A percentile compares a stretch with the other conserved stretches of the same genome.
Conservation (phyloP, 2,888 invertebrate genomes). For the Sipha maydis region DNA sequence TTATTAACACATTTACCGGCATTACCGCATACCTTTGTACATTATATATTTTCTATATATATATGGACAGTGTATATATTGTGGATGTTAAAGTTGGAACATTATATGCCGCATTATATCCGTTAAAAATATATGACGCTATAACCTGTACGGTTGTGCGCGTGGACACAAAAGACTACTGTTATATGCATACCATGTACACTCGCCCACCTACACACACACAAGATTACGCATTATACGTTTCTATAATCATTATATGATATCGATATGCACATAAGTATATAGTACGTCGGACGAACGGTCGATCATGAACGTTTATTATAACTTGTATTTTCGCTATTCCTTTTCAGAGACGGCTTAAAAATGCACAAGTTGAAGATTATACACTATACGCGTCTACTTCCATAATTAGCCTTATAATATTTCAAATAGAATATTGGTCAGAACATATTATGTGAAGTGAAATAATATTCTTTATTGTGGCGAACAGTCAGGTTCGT, state of each 20-base stretch:
- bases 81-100: background rate
- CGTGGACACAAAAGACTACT: conserved; percentile 6
- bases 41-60: background rate
- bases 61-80: background rate
- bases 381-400: no score
- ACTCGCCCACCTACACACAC: background rate
- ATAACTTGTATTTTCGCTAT: no score
- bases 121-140: conserved; percentile 8
- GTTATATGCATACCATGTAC: background rate
- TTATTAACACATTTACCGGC: background rate
- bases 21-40: background rate
- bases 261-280: background rate
- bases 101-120: background rate
- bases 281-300: no score
- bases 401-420: no score
- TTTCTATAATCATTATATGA: background rate
- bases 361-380: no score
- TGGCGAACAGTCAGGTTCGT: no score
- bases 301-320: no score
- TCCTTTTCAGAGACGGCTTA: no score
- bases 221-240: background rate
- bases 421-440: no score
- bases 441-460: no score
- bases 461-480: no score
- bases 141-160: background rate